Evolutionary conservation across 1,140 invertebrate genomes (phyloP).

Genomic region (Hyphantria cunea): DNA sequence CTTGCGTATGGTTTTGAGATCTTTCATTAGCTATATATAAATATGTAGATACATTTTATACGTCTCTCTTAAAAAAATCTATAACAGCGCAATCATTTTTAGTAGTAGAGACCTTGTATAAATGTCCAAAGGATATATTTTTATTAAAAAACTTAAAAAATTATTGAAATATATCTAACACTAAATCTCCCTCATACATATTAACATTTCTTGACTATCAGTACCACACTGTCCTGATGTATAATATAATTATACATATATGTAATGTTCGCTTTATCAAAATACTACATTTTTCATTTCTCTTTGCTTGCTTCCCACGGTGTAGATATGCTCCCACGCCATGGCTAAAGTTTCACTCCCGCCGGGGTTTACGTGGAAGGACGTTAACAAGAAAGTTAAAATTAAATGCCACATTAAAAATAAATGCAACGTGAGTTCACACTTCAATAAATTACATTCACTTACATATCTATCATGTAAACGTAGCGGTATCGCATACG

Average conservation of each 20-base stretch:
- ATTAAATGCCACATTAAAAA: slow-evolving; percentile 61
- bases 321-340: slow-evolving; percentile 64
- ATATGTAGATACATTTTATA: no score
- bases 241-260: slow-evolving; percentile 20
- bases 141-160: no score
- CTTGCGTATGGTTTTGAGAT: no score
- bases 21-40: no score
- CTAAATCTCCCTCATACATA: background rate
- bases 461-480: slow-evolving; percentile 15
- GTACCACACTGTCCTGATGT: slow-evolving; percentile 16
- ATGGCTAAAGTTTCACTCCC: slow-evolving; percentile 66
- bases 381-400: slow-evolving; percentile 69
- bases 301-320: slow-evolving; percentile 59
- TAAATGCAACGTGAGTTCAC: slow-evolving; percentile 57
- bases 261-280: slow-evolving; percentile 31
- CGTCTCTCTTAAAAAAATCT: no score
- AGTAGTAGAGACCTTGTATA: no score
- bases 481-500: slow-evolving; percentile 16
- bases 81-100: no score
- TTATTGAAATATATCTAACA: no score
- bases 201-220: slow-evolving; percentile 21
- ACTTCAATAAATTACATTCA: slow-evolving; percentile 25
- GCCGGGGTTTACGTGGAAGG: slow-evolving; percentile 72
- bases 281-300: slow-evolving; percentile 40
- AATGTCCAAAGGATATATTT: no score